Conservation (phyloP, 2,797 vertebrate genomes). For the Philypnodon macrostomus region DNA sequence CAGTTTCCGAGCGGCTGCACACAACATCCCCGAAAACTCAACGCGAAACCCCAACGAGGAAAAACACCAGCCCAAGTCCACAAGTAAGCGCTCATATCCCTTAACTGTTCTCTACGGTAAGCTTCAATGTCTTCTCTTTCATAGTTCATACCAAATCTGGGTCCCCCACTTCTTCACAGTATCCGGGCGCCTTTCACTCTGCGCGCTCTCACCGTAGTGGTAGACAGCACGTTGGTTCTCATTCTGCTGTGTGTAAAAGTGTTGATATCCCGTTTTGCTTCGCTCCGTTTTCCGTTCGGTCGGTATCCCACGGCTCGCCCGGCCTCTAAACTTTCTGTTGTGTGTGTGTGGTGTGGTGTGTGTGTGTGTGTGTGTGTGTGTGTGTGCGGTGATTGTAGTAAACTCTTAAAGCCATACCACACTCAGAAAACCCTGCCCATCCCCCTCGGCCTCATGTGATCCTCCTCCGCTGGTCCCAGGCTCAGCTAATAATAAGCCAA, state of each 20-base stretch:
- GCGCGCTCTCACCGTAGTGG: constrained; percentile 16
- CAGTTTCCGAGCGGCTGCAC: constrained; percentile 54
- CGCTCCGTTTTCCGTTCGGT: constrained; percentile 70
- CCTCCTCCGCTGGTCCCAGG: constrained; percentile 30
- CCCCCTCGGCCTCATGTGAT: constrained; percentile 71
- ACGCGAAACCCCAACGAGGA: constrained; percentile 46
- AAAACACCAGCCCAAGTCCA: constrained; percentile 34
- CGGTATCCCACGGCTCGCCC: constrained; percentile 68
- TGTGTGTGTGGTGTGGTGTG: constrained; percentile 42
- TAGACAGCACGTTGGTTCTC: constrained; percentile 57
- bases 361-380: constrained; percentile 43
- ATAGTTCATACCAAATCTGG: constrained; percentile 39
- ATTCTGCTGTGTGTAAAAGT: constrained; percentile 46
- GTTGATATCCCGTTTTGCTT: constrained; percentile 45
- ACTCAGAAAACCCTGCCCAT: constrained; percentile 59
- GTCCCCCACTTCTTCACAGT: background rate
- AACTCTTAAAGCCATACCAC: constrained; percentile 85
- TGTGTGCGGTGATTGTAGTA: constrained; percentile 63
- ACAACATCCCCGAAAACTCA: constrained; percentile 73
- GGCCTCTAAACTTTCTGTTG: constrained; percentile 75
- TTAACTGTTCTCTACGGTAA: constrained; percentile 22
- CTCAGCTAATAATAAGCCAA: constrained; percentile 55
- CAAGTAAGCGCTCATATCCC: constrained; percentile 54
- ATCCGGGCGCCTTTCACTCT: constrained; percentile 41
- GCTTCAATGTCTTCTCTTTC: constrained; percentile 37